Conservation (phyloP, 2,888 invertebrate genomes). For the Lysandra bellargus region DNA sequence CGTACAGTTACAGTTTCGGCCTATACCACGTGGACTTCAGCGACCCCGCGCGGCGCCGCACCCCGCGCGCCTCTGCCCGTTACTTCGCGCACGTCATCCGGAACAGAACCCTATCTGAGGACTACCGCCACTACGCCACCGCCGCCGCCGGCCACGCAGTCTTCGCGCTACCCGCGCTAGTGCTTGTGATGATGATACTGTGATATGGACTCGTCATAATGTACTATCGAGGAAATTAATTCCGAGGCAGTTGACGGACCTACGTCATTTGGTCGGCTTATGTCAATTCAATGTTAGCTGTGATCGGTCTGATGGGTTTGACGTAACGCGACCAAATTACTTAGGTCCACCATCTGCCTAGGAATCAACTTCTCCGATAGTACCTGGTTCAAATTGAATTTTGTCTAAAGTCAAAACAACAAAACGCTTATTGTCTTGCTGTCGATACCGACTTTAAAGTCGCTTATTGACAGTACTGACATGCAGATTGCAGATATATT, state of each 20-base stretch:
- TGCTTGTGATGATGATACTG: background rate
- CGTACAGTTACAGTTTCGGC: slow-evolving; percentile 45
- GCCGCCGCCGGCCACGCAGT: background rate
- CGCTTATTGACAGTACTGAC: too few species aligned
- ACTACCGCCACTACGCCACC: background rate
- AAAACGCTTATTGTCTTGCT: too few species aligned
- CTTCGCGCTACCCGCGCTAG: background rate
- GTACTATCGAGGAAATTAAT: too few species aligned
- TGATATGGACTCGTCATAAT: background rate
- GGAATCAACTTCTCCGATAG: too few species aligned
- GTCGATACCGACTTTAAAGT: too few species aligned
- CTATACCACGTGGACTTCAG: slow-evolving; percentile 47
- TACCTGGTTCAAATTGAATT: background rate
- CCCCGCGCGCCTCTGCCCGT: slow-evolving; percentile 40
- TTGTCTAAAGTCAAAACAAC: background rate
- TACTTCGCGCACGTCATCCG: slow-evolving; percentile 36
- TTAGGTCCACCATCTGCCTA: too few species aligned
- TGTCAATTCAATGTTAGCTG: too few species aligned
- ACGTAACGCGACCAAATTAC: too few species aligned
- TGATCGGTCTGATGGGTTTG: too few species aligned
- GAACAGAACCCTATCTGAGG: slow-evolving; percentile 21
- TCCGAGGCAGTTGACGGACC: too few species aligned
- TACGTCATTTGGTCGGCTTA: too few species aligned
- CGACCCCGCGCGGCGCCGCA: slow-evolving; percentile 41
- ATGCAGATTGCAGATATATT: too few species aligned